Evolutionary conservation across 2,113 vertebrate genomes (phyloP).

Genomic region (Galeopterus variegatus): DNA sequence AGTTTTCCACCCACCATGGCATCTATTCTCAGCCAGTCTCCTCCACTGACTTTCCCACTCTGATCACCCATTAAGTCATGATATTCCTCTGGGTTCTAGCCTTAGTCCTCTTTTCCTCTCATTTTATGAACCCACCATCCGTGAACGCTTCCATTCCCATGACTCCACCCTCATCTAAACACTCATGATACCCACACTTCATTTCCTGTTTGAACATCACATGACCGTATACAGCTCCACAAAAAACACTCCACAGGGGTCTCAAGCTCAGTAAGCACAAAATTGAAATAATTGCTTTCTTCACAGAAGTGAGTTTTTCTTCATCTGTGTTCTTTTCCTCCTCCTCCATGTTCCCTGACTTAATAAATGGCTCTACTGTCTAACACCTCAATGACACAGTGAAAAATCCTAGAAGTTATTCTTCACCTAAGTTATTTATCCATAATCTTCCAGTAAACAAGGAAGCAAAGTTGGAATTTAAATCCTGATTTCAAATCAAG

Average conservation of each 20-base stretch:
- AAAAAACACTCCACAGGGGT: background rate
- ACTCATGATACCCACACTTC: background rate
- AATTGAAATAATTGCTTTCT: background rate
- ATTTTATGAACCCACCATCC: too few relatives aligned
- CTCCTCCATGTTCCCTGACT: background rate
- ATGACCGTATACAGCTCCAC: background rate
- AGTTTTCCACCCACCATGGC: accelerated
- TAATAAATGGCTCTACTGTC: background rate
- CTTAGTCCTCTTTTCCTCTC: background rate
- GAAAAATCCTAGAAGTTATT: background rate
- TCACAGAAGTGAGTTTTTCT: background rate
- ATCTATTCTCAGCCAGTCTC: too few relatives aligned
- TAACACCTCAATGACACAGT: background rate
- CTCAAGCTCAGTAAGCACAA: background rate
- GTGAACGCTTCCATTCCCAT: background rate
- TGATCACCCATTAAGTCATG: background rate
- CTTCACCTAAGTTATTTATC: background rate
- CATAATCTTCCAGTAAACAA: background rate
- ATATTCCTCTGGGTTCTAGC: background rate
- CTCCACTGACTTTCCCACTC: background rate
- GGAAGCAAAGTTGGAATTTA: background rate
- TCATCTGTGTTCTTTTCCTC: background rate
- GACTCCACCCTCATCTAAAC: background rate
- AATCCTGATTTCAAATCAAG: background rate
- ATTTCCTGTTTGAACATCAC: background rate